These are phyloP conservation scores for Hippocampus zosterae DNA, from an alignment of 2,113 vertebrate genomes.

Conservation along the genomic window DNA sequence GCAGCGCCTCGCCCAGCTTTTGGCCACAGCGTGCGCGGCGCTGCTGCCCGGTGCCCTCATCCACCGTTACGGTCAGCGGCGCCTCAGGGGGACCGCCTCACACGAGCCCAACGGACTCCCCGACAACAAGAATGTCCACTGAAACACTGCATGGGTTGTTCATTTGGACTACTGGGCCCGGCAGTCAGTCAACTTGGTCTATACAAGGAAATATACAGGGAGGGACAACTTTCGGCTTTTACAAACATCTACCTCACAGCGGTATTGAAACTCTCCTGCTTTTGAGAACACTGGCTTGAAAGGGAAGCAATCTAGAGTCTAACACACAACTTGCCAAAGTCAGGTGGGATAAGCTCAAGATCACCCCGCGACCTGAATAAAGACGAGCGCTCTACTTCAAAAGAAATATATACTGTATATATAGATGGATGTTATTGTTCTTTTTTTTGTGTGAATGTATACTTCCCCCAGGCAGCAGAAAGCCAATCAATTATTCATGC, in stretches of 20 bases:
- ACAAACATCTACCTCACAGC: background rate
- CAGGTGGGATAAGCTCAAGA: background rate
- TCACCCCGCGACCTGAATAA: too few relatives aligned
- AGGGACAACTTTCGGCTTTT: background rate
- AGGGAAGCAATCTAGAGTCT: background rate
- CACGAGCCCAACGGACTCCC: constrained; percentile 37
- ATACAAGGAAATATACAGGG: background rate
- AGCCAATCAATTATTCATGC: background rate
- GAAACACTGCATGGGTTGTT: constrained; percentile 12
- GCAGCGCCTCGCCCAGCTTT: constrained; percentile 81
- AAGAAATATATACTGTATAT: too few relatives aligned
- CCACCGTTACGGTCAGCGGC: constrained; percentile 77
- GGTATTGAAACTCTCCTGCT: background rate
- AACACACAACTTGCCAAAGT: background rate
- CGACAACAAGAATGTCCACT: constrained; percentile 74
- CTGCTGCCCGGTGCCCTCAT: constrained; percentile 87
- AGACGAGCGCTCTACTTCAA: too few relatives aligned
- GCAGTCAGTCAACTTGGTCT: background rate
- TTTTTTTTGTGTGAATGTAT: background rate
- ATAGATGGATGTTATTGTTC: background rate
- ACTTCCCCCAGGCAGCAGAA: background rate
- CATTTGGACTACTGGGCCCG: background rate
- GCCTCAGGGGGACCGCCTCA: constrained; percentile 65
- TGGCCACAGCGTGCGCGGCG: constrained; percentile 83
- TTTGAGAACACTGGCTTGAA: background rate